Evolutionary conservation across 2,888 invertebrate genomes (phyloP).

Genomic region (Cosmia pyralina): DNA sequence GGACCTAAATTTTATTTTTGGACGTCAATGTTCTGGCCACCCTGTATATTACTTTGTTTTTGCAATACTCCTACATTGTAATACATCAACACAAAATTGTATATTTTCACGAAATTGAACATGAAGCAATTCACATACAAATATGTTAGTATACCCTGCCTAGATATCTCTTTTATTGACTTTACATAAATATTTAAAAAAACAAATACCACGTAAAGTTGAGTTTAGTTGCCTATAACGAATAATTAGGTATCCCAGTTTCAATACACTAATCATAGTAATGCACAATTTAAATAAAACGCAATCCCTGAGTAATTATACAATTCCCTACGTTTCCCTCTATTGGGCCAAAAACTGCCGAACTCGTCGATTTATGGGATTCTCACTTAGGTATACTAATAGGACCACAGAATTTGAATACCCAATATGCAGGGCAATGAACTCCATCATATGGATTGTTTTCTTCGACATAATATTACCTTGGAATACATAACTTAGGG

Average conservation of each 20-base stretch:
- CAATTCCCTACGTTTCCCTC: not conserved
- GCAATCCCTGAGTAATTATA: not conserved
- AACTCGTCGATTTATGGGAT: slow-evolving; percentile 23
- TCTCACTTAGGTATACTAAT: slow-evolving; percentile 5
- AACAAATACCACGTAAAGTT: too few species aligned
- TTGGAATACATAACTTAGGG: not conserved
- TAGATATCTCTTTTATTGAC: too few species aligned
- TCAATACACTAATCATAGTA: not conserved
- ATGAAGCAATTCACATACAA: too few species aligned
- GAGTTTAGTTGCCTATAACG: too few species aligned
- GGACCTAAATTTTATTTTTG: too few species aligned
- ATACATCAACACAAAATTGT: too few species aligned
- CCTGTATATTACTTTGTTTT: too few species aligned
- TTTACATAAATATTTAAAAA: too few species aligned
- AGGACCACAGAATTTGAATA: slow-evolving; percentile 23
- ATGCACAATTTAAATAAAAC: not conserved
- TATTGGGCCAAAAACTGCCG: slow-evolving; percentile 3
- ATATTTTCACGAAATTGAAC: too few species aligned
- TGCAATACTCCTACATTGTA: too few species aligned
- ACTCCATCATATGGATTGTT: slow-evolving; percentile 5
- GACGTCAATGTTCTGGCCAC: too few species aligned
- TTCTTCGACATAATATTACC: not conserved
- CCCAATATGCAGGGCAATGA: slow-evolving; percentile 3
- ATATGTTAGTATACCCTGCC: too few species aligned
- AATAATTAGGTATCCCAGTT: not conserved